Base-by-base conservation (phyloP, 2,113 vertebrate genomes). In the Scomber japonicus region DNA sequence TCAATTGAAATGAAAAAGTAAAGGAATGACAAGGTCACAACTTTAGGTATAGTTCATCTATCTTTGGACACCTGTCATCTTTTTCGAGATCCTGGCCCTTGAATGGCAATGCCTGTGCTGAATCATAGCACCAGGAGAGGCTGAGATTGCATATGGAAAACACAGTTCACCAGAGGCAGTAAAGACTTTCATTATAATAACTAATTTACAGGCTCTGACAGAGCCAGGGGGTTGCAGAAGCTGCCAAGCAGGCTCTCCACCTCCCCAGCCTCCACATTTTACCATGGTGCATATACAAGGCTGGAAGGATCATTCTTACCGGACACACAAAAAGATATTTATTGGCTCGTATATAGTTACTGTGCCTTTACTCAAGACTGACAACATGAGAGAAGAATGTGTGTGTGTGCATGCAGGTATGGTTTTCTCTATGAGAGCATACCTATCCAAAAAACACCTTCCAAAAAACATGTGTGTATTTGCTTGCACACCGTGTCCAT, bases 111-210 rank as follows among this genome's bases (percentile, higher is more conserved):
- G 62, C 31, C 76, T 63, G 49, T 50, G 66, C 87, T 90, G 85
- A 88, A 78, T 85, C 86, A 81, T 51, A 71, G 62, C 21, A 53
- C 54, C 61, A 48, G 57, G 61, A 79, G 78, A 21, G 35, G 64
- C 71, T 71, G 80, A 64, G 73, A 46, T 66, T 80, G 83, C 84
- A 80, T 91, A 89, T 76, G 87, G 81, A 91, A 90, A 91, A 89
- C 78, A 85, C 70, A 78, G 83, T 69, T 84, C 65, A 85, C 84
- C 77, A 82, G 76, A 75, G 84, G 89, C 86, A 63, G 83, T 91
- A 87, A 90, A 93, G 79, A 82, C 84, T 92, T 93, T 90, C 86
- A 90, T 91, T 87, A 89, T 89, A 91, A 86, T 85, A 89, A 91
- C 88, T 91, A 82, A 91, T 94, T 94, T 88, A 88, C 71, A 82